Evolutionary conservation across 37 sponge, comb jelly and placozoan genomes (phyloP).

Genomic region (Axinella damicornis): DNA sequence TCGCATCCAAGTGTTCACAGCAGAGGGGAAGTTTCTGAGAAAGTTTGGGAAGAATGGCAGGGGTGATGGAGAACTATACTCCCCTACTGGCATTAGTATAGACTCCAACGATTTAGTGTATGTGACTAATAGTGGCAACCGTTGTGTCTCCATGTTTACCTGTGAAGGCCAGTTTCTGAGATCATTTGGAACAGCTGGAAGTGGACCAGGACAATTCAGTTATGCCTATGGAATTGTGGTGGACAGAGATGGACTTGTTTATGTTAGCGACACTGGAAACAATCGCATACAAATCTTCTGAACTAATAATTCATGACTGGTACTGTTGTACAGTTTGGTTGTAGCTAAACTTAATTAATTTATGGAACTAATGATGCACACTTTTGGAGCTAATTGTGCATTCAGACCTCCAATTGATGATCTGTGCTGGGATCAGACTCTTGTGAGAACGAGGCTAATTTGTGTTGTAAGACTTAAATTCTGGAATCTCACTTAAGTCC

Average conservation of each 20-base stretch:
- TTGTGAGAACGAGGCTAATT: too few relatives aligned
- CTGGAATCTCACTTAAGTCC: too few relatives aligned
- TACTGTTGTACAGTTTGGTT: too few relatives aligned
- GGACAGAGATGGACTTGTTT: constrained; percentile 36
- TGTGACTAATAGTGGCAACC: background rate
- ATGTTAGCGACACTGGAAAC: constrained; percentile 32
- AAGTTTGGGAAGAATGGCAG: too few relatives aligned
- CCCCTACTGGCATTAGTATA: background rate
- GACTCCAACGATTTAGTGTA: constrained; percentile 17
- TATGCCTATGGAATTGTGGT: constrained; percentile 51
- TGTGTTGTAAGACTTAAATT: too few relatives aligned
- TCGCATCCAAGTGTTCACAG: too few relatives aligned
- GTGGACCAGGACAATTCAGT: constrained; percentile 22
- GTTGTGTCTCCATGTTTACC: constrained; percentile 1
- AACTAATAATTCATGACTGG: background rate
- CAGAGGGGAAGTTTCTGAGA: too few relatives aligned
- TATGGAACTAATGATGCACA: too few relatives aligned
- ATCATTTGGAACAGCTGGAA: constrained; percentile 44
- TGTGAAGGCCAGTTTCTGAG: constrained; percentile 44
- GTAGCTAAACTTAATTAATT: too few relatives aligned
- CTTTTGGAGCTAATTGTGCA: too few relatives aligned
- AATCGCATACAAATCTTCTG: background rate
- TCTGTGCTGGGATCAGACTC: too few relatives aligned
- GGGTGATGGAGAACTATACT: background rate
- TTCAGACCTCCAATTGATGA: too few relatives aligned